phyloP scores from a whole-genome alignment of 2,797 vertebrate species.

The Melanotaenia maccullochi region DNA sequence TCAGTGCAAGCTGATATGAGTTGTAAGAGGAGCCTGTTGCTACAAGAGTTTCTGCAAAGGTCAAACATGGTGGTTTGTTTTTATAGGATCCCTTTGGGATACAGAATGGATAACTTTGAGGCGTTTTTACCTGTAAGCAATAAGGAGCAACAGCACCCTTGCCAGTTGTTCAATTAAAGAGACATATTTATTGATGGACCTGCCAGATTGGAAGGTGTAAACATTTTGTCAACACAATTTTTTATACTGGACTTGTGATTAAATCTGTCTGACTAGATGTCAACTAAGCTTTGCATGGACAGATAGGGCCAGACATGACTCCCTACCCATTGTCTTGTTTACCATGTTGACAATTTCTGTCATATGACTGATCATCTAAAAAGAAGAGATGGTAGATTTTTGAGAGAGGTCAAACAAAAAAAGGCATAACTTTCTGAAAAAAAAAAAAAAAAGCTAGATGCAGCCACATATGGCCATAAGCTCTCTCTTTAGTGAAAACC shows the following conservation, averaged over 20 bases:
- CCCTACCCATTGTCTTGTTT: background rate
- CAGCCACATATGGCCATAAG: background rate
- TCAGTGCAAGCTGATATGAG: constrained; percentile 83
- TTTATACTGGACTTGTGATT: background rate
- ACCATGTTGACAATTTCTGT: background rate
- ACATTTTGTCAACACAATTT: constrained; percentile 29
- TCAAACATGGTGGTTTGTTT: constrained; percentile 84
- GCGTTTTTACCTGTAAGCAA: constrained; percentile 74
- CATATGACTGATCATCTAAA: background rate
- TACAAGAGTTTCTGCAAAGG: constrained; percentile 85
- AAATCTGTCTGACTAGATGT: background rate
- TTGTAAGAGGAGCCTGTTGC: constrained; percentile 83
- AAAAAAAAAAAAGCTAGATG: background rate
- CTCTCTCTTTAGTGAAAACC: background rate
- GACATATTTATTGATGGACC: constrained; percentile 64
- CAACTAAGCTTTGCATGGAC: background rate
- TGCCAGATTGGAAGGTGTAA: constrained; percentile 58
- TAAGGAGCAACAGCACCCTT: constrained; percentile 70
- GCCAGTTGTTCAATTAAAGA: constrained; percentile 76
- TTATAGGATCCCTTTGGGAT: constrained; percentile 73
- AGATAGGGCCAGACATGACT: background rate
- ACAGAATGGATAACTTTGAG: constrained; percentile 67
- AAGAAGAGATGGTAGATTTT: background rate
- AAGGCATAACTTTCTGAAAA: background rate
- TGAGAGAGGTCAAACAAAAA: background rate